Evolutionary conservation across 2,888 invertebrate genomes (phyloP).

Genomic region (Epistrophe eligans): DNA sequence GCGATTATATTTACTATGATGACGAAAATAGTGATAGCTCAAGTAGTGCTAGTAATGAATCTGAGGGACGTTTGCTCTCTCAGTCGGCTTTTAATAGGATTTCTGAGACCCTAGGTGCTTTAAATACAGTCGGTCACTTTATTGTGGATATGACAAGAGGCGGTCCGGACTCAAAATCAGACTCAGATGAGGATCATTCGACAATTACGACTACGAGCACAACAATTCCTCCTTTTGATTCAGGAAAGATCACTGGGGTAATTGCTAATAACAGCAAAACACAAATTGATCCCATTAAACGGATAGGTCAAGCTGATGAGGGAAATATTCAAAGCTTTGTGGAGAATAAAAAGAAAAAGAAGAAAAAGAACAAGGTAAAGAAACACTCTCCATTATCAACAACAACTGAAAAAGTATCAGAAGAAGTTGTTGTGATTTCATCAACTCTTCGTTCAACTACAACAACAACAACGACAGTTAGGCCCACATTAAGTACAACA

Average conservation of each 20-base stretch:
- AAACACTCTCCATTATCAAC: conserved; percentile 78
- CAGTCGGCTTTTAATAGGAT: conserved; percentile 87
- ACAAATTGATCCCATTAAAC: conserved; percentile 45
- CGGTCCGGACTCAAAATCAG: conserved; percentile 80
- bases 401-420: conserved; percentile 25
- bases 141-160: conserved; percentile 91
- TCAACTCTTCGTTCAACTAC: conserved; percentile 5
- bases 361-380: conserved; percentile 81
- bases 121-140: conserved; percentile 94
- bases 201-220: conserved; percentile 19
- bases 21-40: conserved; percentile 76
- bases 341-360: conserved; percentile 82
- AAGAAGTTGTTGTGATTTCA: conserved; percentile 35
- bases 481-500: conserved; percentile 78
- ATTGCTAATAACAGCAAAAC: background rate
- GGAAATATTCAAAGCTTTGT: conserved; percentile 79
- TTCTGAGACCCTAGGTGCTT: conserved; percentile 89
- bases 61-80: conserved; percentile 85
- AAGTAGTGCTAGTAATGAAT: conserved; percentile 80
- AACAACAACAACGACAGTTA: conserved; percentile 78
- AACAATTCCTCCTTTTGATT: conserved; percentile 18
- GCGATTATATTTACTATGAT: conserved; percentile 49
- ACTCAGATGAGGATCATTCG: conserved; percentile 67
- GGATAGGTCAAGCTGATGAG: conserved; percentile 57
- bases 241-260: conserved; percentile 61